A percentile compares a stretch with the other conserved stretches of the same genome.
These are phyloP conservation scores for Dascyllus trimaculatus DNA, from an alignment of 2,113 vertebrate genomes.

Conservation along the genomic window DNA sequence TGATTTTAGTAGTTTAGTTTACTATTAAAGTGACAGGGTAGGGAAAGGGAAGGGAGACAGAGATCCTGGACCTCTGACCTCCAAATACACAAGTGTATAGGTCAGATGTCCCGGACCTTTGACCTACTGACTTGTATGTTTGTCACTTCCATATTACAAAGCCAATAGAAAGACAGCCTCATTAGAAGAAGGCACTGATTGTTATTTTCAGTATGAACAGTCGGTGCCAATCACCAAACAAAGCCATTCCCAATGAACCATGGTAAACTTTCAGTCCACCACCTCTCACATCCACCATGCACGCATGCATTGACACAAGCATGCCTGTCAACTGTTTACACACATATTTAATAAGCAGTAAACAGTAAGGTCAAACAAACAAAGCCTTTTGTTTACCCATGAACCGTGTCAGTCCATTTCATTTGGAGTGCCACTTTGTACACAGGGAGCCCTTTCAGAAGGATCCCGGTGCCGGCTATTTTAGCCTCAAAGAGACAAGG, in stretches of 20 bases:
- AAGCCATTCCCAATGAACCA: slow-evolving; percentile 11
- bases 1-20: neutral
- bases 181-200: slow-evolving; percentile 26
- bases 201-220: neutral
- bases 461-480: neutral
- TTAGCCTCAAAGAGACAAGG: neutral
- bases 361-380: slow-evolving; percentile 58
- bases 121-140: slow-evolving; percentile 27
- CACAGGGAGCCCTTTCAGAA: slow-evolving; percentile 8
- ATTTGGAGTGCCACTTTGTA: slow-evolving; percentile 11
- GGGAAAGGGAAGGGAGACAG: neutral
- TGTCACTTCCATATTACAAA: slow-evolving; percentile 19
- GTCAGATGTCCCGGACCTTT: slow-evolving; percentile 26
- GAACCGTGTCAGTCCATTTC: slow-evolving; percentile 32
- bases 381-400: slow-evolving; percentile 43
- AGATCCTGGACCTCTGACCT: neutral
- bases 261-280: slow-evolving; percentile 6
- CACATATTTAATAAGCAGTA: slow-evolving; percentile 42
- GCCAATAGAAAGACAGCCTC: neutral
- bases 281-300: neutral
- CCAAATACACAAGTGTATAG: neutral
- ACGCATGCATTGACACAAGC: slow-evolving; percentile 33
- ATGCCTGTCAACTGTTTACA: slow-evolving; percentile 42
- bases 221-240: slow-evolving; percentile 40
- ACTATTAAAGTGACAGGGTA: neutral